Evolutionary conservation across 2,113 vertebrate genomes (phyloP).

Genomic region (Chamaea fasciata): DNA sequence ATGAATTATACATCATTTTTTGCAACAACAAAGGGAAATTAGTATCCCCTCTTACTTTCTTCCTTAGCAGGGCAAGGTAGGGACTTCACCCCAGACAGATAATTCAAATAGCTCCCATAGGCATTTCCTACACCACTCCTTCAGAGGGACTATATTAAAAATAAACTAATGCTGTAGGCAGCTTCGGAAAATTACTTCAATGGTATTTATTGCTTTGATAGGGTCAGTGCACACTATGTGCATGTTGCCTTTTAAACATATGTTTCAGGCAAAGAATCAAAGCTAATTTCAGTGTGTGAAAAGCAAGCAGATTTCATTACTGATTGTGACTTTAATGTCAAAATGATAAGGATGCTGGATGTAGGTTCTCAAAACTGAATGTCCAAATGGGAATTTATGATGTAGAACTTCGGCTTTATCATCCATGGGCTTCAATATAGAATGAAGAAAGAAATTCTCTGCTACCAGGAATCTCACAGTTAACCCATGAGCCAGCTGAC

Average conservation of each 20-base stretch:
- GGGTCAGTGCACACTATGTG: conserved; percentile 59
- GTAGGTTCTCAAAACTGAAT: conserved; percentile 71
- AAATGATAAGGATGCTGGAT: conserved; percentile 71
- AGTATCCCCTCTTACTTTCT: conserved; percentile 49
- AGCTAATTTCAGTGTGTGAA: conserved; percentile 78
- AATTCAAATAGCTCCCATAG: conserved; percentile 56
- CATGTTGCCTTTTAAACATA: conserved; percentile 72
- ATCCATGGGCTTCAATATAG: conserved; percentile 52
- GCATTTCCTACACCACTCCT: conserved; percentile 34
- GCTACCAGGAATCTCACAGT: conserved; percentile 49
- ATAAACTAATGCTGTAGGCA: conserved; percentile 56
- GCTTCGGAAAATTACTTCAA: conserved; percentile 51
- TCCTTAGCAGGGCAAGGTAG: conserved; percentile 25
- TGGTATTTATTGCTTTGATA: conserved; percentile 61
- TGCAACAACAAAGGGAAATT: conserved; percentile 57
- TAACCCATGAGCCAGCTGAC: conserved; percentile 56
- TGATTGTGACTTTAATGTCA: conserved; percentile 75
- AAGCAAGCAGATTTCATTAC: conserved; percentile 79
- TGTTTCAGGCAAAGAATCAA: conserved; percentile 74
- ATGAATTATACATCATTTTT: conserved; percentile 68
- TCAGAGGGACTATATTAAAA: conserved; percentile 58
- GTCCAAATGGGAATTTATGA: conserved; percentile 75
- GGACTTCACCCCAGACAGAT: conserved; percentile 17
- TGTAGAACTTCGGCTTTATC: conserved; percentile 75
- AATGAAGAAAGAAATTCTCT: conserved; percentile 44